A percentile compares a stretch with the other conserved stretches of the same genome.
These are phyloP conservation scores for Gasteruption jaculator DNA, from an alignment of 2,888 invertebrate species.

Conservation along the genomic window DNA sequence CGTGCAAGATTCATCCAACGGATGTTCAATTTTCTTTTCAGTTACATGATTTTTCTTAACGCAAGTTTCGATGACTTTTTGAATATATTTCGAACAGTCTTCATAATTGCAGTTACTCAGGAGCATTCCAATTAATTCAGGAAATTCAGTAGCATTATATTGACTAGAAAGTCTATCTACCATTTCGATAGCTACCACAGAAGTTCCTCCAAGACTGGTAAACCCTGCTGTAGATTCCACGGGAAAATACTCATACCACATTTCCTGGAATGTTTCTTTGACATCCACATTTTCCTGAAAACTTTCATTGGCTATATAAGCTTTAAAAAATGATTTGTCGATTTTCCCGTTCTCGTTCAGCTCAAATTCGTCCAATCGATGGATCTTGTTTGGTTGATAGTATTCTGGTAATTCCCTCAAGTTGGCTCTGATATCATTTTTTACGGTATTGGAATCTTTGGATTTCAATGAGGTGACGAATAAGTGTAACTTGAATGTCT, in stretches of 20 bases:
- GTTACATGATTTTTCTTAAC: slow-evolving; percentile 1
- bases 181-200: slow-evolving; percentile 64
- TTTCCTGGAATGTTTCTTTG: slow-evolving; percentile 27
- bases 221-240: slow-evolving; percentile 51
- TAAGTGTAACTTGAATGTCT: slow-evolving; percentile 38
- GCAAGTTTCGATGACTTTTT: slow-evolving; percentile 8
- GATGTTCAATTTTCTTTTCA: slow-evolving; percentile 12
- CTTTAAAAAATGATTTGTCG: slow-evolving; percentile 53
- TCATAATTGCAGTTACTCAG: slow-evolving; percentile 53
- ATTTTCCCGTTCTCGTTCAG: slow-evolving; percentile 70
- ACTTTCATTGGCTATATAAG: slow-evolving; percentile 35
- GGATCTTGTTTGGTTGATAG: slow-evolving; percentile 65
- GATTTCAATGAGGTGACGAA: slow-evolving; percentile 51
- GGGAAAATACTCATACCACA: slow-evolving; percentile 36
- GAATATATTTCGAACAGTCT: slow-evolving; percentile 40
- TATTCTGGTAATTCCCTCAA: slow-evolving; percentile 53
- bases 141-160: no score
- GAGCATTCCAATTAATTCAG: slow-evolving; percentile 56
- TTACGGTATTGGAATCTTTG: slow-evolving; percentile 33
- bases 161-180: slow-evolving; percentile 58
- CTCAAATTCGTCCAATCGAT: slow-evolving; percentile 59
- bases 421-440: slow-evolving; percentile 37
- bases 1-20: neutral
- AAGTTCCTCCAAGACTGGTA: slow-evolving; percentile 66
- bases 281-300: slow-evolving; percentile 28